Base-by-base conservation (phyloP, 2,113 vertebrate genomes). In the Ceyx cyanopectus region DNA sequence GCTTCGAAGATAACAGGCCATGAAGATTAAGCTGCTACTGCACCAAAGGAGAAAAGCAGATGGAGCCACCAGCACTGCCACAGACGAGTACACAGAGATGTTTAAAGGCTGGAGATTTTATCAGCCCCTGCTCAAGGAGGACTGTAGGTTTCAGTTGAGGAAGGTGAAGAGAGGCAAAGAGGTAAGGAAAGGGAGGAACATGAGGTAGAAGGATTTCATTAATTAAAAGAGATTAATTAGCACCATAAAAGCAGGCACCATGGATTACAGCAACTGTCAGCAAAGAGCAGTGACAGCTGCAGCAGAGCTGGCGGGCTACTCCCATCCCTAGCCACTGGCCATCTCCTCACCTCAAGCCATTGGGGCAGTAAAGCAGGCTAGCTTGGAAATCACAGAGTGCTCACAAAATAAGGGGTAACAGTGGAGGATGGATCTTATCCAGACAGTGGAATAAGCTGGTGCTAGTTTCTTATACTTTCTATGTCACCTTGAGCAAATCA, bases 171-270 rank as follows among this genome's bases (percentile, higher is more conserved):
- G 53, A 90, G 70, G 89, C 77, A 92, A 92, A 89, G 76, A 90
- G 68, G 94, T 95, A 96, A 92, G 96, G 94, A 97, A 97, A 92
- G 93, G 92, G 96, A 97, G 96, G 96, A 97, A 98, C 92, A 46
- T 91, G 97, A 98, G 97, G 96, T 95, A 97, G 98, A 97, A 96
- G 98, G 97, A 98, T 98, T 98, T 98, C 97, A 98, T 98, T 98
- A 99, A 99, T 98, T 98, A 98, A 98, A 98, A 97, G 97, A 97
- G 98, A 98, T 98, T 99, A 99, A 99, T 99, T 98, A 98, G 98
- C 97, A 98, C 98, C 97, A 98, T 98, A 98, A 98, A 98, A 98
- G 98, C 98, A 98, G 98, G 98, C 98, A 98, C 98, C 97, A 98
- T 96, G 97, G 98, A 98, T 98, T 97, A 97, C 97, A 97, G 95